Evolutionary conservation across 2,888 invertebrate genomes (phyloP), one percentile per base, ranked within the genome.

Genomic region (Coelopa pilipes): DNA sequence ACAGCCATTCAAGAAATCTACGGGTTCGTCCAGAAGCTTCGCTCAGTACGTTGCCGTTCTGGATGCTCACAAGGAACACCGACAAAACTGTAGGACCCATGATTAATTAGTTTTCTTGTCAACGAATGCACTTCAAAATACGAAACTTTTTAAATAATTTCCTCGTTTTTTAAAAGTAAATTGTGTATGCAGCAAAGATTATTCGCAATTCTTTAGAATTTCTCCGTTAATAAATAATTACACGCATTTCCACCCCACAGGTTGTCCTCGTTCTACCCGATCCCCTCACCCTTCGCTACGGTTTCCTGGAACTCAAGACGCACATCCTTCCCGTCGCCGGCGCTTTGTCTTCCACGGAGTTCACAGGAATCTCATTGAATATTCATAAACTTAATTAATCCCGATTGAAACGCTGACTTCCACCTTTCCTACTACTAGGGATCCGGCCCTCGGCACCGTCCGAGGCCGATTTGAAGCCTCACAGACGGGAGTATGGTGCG

Each of bases 381-480:
- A 71, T 72, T 74, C 74, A 74, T 72, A 74, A 74, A 69, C 68
- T 72, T 74, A 65, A 74, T 72, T 65, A 72, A 72, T 72, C 74
- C 74, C 68, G 24, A 67, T 59, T 72, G 72, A 68, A 74, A 59
- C 59, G 60, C 66, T 66, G 21, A 50, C 19, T 49, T 49, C 49
- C 45, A 53, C 50, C 15, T 66, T 60, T 49, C 13, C 49, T 49
- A 13, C 49, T 49, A n/a, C n/a, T 4, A 3, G n/a, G 53, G 5
- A n/a, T 9, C 53, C 34, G 34, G 34, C 34, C 7, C 34, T 34
- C 34, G 34, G 7, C 34, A 34, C 34, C 34, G 57, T 10, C 21
- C 13, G 24, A 59, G 21, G 57, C 21, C 24, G 21, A 12, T 59
- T 19, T 21, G 17, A 17, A 21, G 57, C 24, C 24, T 5, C 46